phyloP scores from a whole-genome alignment of 2,797 vertebrate genomes.

The Staurois parvus region DNA sequence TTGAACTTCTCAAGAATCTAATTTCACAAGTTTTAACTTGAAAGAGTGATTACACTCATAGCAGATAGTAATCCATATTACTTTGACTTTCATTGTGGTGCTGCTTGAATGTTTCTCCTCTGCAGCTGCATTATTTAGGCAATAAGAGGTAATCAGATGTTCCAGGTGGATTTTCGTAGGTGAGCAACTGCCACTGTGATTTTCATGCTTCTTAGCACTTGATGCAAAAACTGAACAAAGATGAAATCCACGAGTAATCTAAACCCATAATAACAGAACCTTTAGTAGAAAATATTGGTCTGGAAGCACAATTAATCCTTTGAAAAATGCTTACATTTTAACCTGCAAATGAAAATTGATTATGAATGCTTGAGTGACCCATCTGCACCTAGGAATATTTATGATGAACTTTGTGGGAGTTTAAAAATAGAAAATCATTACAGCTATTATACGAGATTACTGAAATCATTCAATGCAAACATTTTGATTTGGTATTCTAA shows the following conservation, averaged over 20 bases:
- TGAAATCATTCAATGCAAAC: neutral
- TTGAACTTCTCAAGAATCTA: neutral
- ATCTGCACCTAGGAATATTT: constrained; percentile 44
- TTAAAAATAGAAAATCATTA: constrained; percentile 42
- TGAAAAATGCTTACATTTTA: constrained; percentile 39
- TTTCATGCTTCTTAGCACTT: constrained; percentile 32
- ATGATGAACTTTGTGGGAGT: neutral
- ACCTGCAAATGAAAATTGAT: constrained; percentile 50
- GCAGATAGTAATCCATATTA: neutral
- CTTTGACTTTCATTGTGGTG: neutral
- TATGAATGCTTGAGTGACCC: constrained; percentile 38
- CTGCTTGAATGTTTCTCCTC: neutral
- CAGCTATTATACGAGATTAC: neutral
- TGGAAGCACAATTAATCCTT: constrained; percentile 33
- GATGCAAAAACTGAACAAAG: constrained; percentile 15
- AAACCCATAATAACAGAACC: constrained; percentile 37
- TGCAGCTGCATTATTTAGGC: constrained; percentile 33
- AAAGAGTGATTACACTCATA: constrained; percentile 4
- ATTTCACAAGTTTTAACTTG: neutral
- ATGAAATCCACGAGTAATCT: constrained; percentile 32
- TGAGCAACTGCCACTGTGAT: constrained; percentile 35
- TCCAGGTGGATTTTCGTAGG: constrained; percentile 27
- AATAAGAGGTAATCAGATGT: constrained; percentile 36
- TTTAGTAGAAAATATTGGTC: constrained; percentile 1
- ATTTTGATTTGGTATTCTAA: neutral